These are phyloP conservation scores for Toxonevra muliebris DNA, from an alignment of 2,888 invertebrate species.

Conservation along the genomic window DNA sequence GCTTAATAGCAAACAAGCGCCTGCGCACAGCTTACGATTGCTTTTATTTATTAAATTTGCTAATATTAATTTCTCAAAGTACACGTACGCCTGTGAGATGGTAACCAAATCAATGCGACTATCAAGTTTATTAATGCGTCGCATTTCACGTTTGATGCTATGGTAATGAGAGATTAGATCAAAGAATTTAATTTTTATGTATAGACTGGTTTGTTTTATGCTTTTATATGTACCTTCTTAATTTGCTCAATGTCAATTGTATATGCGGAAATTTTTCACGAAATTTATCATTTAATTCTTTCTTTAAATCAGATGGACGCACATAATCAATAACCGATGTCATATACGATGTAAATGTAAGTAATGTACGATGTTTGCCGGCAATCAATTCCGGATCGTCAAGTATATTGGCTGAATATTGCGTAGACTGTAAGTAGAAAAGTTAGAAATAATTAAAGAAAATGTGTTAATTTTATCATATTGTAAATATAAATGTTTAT, in stretches of 20 bases:
- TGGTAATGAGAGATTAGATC: constrained; percentile 44
- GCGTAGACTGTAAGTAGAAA: constrained; percentile 44
- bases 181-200: neutral
- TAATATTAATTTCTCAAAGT: constrained; percentile 95
- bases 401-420: constrained; percentile 87
- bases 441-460: constrained; percentile 6
- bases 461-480: too few relatives aligned
- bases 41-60: constrained; percentile 92
- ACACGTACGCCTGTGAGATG: constrained; percentile 97
- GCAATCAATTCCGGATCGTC: constrained; percentile 94
- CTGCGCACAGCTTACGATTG: constrained; percentile 95
- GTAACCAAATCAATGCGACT: constrained; percentile 86
- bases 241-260: constrained; percentile 92
- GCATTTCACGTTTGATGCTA: constrained; percentile 96
- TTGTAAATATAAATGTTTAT: too few relatives aligned
- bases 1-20: constrained; percentile 91
- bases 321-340: constrained; percentile 97
- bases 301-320: constrained; percentile 93
- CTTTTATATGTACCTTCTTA: constrained; percentile 77
- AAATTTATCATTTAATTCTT: constrained; percentile 97
- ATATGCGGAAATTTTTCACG: constrained; percentile 94
- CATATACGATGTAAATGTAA: constrained; percentile 90
- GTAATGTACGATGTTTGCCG: constrained; percentile 85
- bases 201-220: neutral
- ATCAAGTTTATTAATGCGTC: constrained; percentile 87